Percentiles rank a stretch among this genome's conserved stretches.
phyloP scores from a whole-genome alignment of 1,140 invertebrate species.

The Limonius californicus region DNA sequence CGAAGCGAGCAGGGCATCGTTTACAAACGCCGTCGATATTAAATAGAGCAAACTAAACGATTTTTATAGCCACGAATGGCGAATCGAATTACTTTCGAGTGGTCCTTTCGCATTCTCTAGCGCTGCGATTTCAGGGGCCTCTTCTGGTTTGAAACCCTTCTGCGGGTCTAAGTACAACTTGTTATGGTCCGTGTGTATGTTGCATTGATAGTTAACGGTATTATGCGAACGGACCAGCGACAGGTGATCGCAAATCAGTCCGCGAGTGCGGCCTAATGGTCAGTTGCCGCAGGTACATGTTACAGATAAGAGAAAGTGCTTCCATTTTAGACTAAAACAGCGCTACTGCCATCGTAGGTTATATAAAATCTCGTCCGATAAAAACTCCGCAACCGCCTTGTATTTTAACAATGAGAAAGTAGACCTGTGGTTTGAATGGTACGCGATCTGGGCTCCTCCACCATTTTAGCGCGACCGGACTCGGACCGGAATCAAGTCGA shows the following conservation, averaged over 20 bases:
- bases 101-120: background rate
- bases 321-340: constrained; percentile 9
- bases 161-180: background rate
- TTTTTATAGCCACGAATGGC: constrained; percentile 3
- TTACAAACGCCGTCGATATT: background rate
- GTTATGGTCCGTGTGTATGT: background rate
- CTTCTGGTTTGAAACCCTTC: no score
- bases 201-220: no score
- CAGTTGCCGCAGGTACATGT: background rate
- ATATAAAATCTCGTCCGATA: constrained; percentile 6
- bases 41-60: constrained; percentile 9
- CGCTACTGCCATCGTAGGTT: background rate
- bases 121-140: no score
- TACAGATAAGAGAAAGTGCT: constrained; percentile 15
- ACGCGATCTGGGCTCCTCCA: background rate
- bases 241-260: background rate
- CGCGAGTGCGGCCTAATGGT: constrained; percentile 5
- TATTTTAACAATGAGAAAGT: constrained; percentile 14
- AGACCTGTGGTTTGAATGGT: no score
- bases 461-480: background rate
- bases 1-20: constrained; percentile 3
- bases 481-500: no score
- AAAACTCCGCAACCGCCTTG: background rate
- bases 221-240: background rate
- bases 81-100: constrained; percentile 3